Conservation (phyloP, 23 tunicate genomes). For the Trididemnum nubilum region DNA sequence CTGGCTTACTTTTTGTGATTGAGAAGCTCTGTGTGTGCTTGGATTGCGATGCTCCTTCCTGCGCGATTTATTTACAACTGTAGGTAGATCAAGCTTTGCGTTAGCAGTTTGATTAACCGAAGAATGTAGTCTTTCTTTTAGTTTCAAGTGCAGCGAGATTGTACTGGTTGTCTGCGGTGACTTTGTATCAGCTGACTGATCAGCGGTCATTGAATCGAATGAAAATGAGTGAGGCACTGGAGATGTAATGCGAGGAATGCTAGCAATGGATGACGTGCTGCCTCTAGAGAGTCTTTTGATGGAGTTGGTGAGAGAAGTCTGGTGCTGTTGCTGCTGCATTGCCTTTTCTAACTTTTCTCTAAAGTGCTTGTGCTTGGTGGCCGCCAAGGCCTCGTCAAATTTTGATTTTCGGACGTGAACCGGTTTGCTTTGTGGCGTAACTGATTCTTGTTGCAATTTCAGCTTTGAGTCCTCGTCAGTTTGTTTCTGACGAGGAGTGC, state of each 20-base stretch:
- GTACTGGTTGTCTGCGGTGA: background rate
- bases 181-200: background rate
- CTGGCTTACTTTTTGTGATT: background rate
- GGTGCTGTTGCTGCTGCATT: conserved; percentile 70
- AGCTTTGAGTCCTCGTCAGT: background rate
- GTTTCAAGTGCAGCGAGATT: background rate
- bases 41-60: background rate
- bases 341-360: conserved; percentile 82
- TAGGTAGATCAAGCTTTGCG: background rate
- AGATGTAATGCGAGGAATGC: conserved; percentile 61
- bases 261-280: conserved; percentile 38
- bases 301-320: conserved; percentile 20
- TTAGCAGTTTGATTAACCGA: background rate
- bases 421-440: background rate
- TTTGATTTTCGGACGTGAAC: conserved; percentile 40
- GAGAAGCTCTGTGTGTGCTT: background rate
- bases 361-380: conserved; percentile 81
- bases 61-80: no score
- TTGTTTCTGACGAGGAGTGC: background rate
- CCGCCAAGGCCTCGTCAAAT: conserved; percentile 66
- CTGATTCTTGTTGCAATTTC: background rate
- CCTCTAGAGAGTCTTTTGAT: conserved; percentile 37
- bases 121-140: conserved; percentile 3
- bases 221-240: conserved; percentile 47
- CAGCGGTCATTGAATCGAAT: conserved; percentile 34